phyloP scores from a whole-genome alignment of 2,113 vertebrate genomes.

The Festucalex cinctus region DNA sequence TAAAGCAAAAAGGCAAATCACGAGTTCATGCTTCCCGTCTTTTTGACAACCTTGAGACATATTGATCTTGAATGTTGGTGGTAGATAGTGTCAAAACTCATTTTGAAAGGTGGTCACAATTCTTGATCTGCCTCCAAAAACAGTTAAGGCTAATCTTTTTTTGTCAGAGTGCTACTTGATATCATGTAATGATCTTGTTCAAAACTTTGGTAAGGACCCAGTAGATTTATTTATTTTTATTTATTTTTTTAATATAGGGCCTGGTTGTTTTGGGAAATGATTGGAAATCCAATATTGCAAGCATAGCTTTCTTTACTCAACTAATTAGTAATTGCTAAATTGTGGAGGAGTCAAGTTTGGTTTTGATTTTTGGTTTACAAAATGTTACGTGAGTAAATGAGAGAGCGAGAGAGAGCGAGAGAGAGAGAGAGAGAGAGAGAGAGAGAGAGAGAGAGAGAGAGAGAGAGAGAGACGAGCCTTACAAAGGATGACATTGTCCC shows the following conservation, averaged over 20 bases:
- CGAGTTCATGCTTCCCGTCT: background rate
- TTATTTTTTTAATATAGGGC: background rate
- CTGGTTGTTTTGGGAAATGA: background rate
- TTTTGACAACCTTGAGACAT: background rate
- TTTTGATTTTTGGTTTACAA: constrained; percentile 2
- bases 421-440: constrained; percentile 23
- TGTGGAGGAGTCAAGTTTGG: background rate
- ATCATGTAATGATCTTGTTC: background rate
- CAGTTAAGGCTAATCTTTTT: background rate
- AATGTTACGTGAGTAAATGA: background rate
- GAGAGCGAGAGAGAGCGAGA: background rate
- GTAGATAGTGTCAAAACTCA: background rate
- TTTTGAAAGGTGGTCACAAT: background rate
- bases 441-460: constrained; percentile 19
- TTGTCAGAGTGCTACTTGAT: background rate
- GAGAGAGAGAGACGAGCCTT: constrained; percentile 32
- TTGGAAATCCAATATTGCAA: background rate
- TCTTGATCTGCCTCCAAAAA: background rate
- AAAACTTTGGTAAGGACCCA: background rate
- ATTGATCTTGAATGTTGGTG: background rate
- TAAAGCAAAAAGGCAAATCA: background rate
- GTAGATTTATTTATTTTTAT: too few relatives aligned
- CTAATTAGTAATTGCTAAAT: background rate
- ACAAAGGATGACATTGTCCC: constrained; percentile 54
- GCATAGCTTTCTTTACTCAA: background rate